A percentile compares a stretch with the other conserved stretches of the same genome.
These are phyloP conservation scores for Eucriotettix oculatus DNA, from an alignment of 2,888 invertebrate genomes.

Conservation along the genomic window DNA sequence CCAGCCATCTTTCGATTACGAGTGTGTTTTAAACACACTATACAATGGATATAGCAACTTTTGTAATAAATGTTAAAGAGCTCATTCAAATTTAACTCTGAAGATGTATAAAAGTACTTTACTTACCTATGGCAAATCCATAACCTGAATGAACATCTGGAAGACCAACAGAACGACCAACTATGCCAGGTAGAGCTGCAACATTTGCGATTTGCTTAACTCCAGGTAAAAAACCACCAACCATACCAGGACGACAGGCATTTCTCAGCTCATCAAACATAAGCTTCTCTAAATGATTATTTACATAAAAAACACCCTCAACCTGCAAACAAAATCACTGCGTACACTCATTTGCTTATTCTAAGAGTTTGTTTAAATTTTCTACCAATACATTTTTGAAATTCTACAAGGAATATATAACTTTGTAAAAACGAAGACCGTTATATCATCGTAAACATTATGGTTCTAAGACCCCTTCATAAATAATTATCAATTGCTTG, in stretches of 20 bases:
- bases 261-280: slow-evolving; percentile 95
- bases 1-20: too few relatives aligned
- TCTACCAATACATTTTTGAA: background rate
- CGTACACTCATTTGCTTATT: background rate
- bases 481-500: too few relatives aligned
- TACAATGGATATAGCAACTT: too few relatives aligned
- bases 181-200: slow-evolving; percentile 93
- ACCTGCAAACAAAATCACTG: slow-evolving; percentile 35
- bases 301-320: slow-evolving; percentile 95
- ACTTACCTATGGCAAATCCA: slow-evolving; percentile 90
- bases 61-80: too few relatives aligned
- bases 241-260: slow-evolving; percentile 71
- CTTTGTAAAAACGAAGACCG: background rate
- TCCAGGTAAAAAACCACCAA: slow-evolving; percentile 95
- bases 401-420: background rate
- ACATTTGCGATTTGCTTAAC: slow-evolving; percentile 99
- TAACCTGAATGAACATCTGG: slow-evolving; percentile 98
- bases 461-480: too few relatives aligned
- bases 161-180: slow-evolving; percentile 80
- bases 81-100: too few relatives aligned
- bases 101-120: background rate
- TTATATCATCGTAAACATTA: background rate
- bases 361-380: background rate
- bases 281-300: slow-evolving; percentile 72
- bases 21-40: too few relatives aligned